These are phyloP conservation scores for Pipra filicauda DNA, from an alignment of 2,113 vertebrate genomes.

Conservation along the genomic window DNA sequence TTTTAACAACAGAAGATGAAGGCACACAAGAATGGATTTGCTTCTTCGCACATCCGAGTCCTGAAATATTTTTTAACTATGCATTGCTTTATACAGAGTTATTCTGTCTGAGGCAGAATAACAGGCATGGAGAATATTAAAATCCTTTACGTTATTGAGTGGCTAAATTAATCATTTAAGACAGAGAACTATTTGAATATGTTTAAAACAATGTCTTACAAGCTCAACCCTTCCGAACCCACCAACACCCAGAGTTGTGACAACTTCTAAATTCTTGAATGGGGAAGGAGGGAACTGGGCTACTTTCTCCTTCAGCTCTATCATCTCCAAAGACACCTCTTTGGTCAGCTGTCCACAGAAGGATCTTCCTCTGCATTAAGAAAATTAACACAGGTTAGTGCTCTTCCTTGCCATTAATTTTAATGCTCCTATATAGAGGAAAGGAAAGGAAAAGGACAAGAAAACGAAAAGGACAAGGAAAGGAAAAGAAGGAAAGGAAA, in stretches of 20 bases:
- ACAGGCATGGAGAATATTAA: not conserved
- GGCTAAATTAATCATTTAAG: not conserved
- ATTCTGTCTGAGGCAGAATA: not conserved
- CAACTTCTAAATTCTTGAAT: conserved; percentile 85
- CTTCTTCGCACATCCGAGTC: not conserved
- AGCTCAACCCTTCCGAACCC: conserved; percentile 95
- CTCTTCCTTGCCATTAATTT: not conserved
- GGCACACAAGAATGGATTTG: not conserved
- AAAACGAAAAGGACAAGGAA: not conserved
- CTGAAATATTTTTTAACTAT: not conserved
- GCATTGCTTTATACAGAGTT: not conserved
- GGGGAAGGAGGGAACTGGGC: conserved; percentile 78
- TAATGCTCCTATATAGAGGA: not conserved
- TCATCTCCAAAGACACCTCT: conserved; percentile 76
- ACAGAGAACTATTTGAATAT: conserved; percentile 28
- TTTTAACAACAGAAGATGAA: not conserved
- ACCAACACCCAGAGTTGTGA: conserved; percentile 90
- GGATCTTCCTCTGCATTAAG: conserved; percentile 67
- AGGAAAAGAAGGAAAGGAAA: not conserved
- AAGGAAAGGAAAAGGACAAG: not conserved
- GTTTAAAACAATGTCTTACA: conserved; percentile 82
- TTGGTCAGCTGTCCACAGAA: conserved; percentile 65
- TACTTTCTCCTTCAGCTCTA: conserved; percentile 83
- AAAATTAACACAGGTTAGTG: conserved; percentile 16
- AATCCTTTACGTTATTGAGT: not conserved